Percentiles rank a stretch among this genome's conserved stretches.
These are phyloP conservation scores for Ramazzottius varieornatus DNA, from an alignment of 2,888 invertebrate species.

Conservation along the genomic window DNA sequence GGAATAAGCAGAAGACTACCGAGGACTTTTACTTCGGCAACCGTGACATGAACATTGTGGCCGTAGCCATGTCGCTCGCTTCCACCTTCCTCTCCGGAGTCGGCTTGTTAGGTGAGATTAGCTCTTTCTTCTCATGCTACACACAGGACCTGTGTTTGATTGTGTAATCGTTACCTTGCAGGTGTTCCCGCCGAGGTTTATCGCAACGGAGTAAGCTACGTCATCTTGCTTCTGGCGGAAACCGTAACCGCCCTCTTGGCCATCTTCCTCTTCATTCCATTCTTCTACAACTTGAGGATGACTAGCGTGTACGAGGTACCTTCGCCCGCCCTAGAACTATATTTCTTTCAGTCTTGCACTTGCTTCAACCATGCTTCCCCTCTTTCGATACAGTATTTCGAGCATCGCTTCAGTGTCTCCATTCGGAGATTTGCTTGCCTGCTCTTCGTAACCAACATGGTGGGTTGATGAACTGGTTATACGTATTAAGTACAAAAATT, in stretches of 20 bases:
- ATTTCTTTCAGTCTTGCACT: too few species aligned
- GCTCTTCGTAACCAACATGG: neutral
- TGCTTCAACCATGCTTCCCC: too few species aligned
- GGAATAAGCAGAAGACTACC: neutral
- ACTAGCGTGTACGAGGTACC: neutral
- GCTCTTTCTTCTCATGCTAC: neutral
- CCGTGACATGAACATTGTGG: neutral
- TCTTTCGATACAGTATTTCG: constrained; percentile 3
- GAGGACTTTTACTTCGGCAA: constrained; percentile 1
- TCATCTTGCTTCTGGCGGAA: neutral
- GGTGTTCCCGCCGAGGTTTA: neutral
- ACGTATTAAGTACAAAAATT: too few species aligned
- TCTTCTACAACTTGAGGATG: neutral
- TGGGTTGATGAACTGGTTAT: neutral
- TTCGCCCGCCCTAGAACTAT: too few species aligned
- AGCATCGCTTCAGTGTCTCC: neutral
- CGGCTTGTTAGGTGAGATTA: neutral
- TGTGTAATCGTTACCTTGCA: too few species aligned
- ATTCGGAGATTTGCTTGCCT: neutral
- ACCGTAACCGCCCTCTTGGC: neutral
- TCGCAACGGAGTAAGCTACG: neutral
- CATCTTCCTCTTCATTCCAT: neutral
- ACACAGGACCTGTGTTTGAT: too few species aligned
- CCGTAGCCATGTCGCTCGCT: neutral
- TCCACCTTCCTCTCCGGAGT: neutral